Evolutionary conservation across 64 coral and sea anemone species (phyloP), one percentile per base, ranked within the genome.

Genomic region (Pocillopora damicornis): DNA sequence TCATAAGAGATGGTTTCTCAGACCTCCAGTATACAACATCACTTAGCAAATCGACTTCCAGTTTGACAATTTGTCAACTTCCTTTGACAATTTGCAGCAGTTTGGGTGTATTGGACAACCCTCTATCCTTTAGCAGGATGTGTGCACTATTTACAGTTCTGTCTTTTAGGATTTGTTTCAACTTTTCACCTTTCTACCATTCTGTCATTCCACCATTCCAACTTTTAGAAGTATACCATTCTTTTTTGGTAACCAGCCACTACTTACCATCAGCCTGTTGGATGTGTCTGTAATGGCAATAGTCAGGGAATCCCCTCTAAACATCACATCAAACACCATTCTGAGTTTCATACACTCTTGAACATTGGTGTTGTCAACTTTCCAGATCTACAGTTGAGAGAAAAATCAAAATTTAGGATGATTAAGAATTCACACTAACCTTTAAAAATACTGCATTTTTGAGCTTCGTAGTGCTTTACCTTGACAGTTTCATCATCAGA

Each of bases 401-500:
- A 80, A 16, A 25, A 78, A 12, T 37, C 6, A 10, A 5, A 6
- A 75, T 1, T 9, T 86, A 37, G 22, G 0, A 23, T 22, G 16
- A 36, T 20, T 56, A 59, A 78, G 1, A 18, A 22, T 0, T 18
- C 17, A 11, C 37, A 78, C 76, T 78, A 58, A 16, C 35, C 56
- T 15, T 17, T 8, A 37, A 22, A 64, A 64, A 38, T 83, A 83
- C 42, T 51, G 42, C 42, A 51, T 4, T 51, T 2, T 51, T 2
- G 42, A 11, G 14, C 59, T 15, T 42, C 0, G 10, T 13, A 63
- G 17, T 15, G 25, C 3, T 22, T 35, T 80, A 94, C 92, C 83
- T 98, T 98, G 15, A 98, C 90, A 61, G 96, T 98, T 58, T 98
- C 96, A 80, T 98, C 96, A 62, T 92, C 96, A n/a, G 96, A 98